Percentiles rank a stretch among this genome's conserved stretches.
Conservation (phyloP, 1,140 invertebrate genomes). For the Sminthurides bifidus region DNA sequence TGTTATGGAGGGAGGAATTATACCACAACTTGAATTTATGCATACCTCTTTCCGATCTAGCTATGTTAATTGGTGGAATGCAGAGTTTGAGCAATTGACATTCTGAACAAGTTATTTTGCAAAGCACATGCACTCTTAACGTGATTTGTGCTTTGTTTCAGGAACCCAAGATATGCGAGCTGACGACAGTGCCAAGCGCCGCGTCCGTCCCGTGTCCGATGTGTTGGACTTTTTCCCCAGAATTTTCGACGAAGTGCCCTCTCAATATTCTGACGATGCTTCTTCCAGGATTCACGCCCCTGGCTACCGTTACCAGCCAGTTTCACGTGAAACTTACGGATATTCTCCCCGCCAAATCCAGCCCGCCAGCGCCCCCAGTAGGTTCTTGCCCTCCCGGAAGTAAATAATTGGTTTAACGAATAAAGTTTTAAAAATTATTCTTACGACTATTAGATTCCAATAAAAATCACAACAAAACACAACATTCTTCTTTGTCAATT, state of each 20-base stretch:
- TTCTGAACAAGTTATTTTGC: no score
- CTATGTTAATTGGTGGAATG: no score
- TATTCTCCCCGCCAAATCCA: constrained; percentile 53
- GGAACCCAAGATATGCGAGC: constrained; percentile 80
- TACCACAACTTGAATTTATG: no score
- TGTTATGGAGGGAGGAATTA: no score
- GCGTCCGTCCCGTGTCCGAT: constrained; percentile 43
- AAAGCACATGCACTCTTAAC: no score
- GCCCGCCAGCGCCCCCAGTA: background rate
- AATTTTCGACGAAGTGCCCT: constrained; percentile 20
- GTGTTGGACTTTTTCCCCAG: constrained; percentile 19
- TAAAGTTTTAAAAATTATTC: background rate
- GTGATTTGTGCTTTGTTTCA: no score
- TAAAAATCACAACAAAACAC: background rate
- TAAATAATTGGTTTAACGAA: constrained; percentile 3
- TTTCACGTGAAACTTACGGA: constrained; percentile 75
- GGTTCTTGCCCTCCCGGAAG: constrained; percentile 2
- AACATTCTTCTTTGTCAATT: background rate
- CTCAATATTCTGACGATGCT: constrained; percentile 12
- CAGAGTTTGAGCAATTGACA: no score
- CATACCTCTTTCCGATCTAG: no score
- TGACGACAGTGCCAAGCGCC: constrained; percentile 46
- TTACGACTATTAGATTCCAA: no score
- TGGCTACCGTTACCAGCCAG: constrained; percentile 68
- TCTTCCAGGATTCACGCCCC: constrained; percentile 21